phyloP scores from a whole-genome alignment of 2,797 vertebrate genomes.

The Acrocephalus scirpaceus region DNA sequence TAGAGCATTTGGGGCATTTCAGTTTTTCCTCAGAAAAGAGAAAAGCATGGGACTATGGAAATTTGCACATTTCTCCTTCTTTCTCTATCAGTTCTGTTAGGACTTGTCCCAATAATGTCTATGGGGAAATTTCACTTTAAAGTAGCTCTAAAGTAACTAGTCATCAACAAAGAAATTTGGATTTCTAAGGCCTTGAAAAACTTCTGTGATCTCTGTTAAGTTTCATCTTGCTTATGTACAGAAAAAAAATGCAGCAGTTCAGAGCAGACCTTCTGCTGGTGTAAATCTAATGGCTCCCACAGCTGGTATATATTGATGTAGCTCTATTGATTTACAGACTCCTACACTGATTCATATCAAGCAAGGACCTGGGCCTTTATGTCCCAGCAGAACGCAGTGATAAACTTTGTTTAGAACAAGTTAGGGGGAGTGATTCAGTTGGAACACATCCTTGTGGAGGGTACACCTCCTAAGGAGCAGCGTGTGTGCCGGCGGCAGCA shows the following conservation, averaged over 20 bases:
- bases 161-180: background rate
- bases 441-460: background rate
- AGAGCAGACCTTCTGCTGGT: background rate
- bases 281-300: conserved; percentile 32
- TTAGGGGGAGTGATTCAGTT: background rate
- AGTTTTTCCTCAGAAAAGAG: background rate
- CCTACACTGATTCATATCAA: conserved; percentile 6
- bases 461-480: no score
- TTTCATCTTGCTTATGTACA: background rate
- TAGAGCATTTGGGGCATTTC: background rate
- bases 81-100: background rate
- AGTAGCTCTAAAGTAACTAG: background rate
- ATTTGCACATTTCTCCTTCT: background rate
- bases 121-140: background rate
- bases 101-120: background rate
- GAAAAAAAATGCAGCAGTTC: conserved; percentile 1
- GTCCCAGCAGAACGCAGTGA: background rate
- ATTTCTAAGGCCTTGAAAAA: background rate
- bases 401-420: background rate
- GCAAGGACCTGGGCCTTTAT: background rate
- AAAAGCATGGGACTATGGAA: background rate
- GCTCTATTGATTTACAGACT: conserved; percentile 22
- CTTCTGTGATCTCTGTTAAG: background rate
- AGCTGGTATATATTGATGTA: conserved; percentile 10
- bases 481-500: no score